These are phyloP conservation scores for Urocitellus parryii DNA, from an alignment of 2,113 vertebrate genomes.

Conservation along the genomic window DNA sequence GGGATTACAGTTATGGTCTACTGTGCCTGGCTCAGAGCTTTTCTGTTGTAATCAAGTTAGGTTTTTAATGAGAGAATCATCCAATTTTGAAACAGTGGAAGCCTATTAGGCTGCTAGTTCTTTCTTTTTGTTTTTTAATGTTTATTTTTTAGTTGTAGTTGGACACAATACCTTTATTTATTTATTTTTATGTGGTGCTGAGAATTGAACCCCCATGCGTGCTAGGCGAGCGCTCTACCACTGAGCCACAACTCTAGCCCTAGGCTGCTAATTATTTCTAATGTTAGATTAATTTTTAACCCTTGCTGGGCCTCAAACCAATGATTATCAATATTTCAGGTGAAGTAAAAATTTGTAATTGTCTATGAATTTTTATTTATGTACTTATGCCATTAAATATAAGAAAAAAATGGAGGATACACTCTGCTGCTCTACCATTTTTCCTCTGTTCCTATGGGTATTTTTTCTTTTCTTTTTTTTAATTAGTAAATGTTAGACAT, in stretches of 20 bases:
- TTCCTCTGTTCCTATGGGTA: not conserved
- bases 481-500: not conserved
- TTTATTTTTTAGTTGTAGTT: no score
- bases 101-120: not conserved
- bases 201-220: no score
- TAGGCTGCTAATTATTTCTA: slow-evolving; percentile 5
- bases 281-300: not conserved
- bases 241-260: no score
- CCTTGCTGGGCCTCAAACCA: not conserved
- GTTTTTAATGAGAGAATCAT: not conserved
- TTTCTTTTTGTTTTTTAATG: not conserved
- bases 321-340: not conserved
- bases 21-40: not conserved
- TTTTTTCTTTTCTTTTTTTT: not conserved
- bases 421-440: not conserved
- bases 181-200: no score
- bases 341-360: slow-evolving; percentile 58
- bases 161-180: no score
- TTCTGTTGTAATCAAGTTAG: slow-evolving; percentile 42
- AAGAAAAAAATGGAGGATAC: not conserved
- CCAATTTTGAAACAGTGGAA: slow-evolving; percentile 22
- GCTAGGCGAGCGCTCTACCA: no score
- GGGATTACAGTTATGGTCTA: no score
- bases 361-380: slow-evolving; percentile 7
- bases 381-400: not conserved